A percentile compares a stretch with the other conserved stretches of the same genome.
These are phyloP conservation scores for Clusia tigrina DNA, from an alignment of 2,888 invertebrate species.

Conservation along the genomic window DNA sequence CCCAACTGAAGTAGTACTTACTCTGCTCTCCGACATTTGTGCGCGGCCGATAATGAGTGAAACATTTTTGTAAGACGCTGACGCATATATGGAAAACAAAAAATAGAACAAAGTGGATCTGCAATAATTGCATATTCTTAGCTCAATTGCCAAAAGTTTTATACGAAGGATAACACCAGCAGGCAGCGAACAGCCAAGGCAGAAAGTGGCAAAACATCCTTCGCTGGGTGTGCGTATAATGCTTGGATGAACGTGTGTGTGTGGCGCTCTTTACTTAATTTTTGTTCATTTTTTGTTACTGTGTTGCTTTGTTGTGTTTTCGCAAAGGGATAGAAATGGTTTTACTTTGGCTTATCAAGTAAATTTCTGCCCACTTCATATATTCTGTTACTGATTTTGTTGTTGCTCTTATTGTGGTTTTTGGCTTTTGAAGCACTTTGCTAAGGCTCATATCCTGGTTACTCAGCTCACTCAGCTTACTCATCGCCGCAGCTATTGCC, in stretches of 20 bases:
- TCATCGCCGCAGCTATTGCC: background rate
- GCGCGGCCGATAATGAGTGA: constrained; percentile 13
- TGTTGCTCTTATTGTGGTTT: background rate
- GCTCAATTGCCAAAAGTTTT: constrained; percentile 20
- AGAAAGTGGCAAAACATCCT: background rate
- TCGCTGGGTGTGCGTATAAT: background rate
- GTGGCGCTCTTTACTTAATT: background rate
- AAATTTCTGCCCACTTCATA: background rate
- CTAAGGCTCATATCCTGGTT: background rate
- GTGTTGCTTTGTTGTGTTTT: background rate
- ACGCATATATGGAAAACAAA: background rate
- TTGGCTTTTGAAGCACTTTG: too few species aligned
- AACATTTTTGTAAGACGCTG: constrained; percentile 7
- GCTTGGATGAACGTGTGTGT: background rate
- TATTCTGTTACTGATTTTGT: background rate
- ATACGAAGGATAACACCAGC: background rate
- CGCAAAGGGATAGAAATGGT: background rate
- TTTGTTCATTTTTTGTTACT: background rate
- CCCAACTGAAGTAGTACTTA: too few species aligned
- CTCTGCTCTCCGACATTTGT: too few species aligned
- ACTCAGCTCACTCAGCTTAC: background rate
- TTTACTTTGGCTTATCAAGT: background rate
- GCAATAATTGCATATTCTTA: constrained; percentile 18
- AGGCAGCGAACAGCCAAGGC: background rate
- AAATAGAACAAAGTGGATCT: background rate